Base-by-base conservation (phyloP, 2,797 vertebrate species). In the Lagodon rhomboides region DNA sequence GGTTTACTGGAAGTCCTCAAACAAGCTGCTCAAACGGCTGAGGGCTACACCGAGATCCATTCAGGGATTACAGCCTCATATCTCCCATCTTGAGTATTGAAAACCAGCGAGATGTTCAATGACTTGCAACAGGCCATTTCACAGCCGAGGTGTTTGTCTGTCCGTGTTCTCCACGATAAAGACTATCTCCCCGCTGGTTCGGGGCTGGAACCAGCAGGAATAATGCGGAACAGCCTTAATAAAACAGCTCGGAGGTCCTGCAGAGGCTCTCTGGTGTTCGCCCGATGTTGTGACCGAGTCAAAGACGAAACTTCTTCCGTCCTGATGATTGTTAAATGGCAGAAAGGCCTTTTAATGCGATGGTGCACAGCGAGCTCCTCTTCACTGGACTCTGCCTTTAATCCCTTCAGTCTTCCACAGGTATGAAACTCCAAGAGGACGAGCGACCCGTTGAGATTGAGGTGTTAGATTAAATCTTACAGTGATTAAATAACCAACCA, bases 1-100 rank as follows among this genome's bases (percentile, higher is more conserved):
- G 91, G 85, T 94, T 93, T 91, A 93, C 88, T 91, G 89, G 87
- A 92, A 93, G 94, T 94, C 92, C 93, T 94, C 89, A 91, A 95
- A 94, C 89, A 93, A 89, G 91, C 92, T 91, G 90, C 91, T 92
- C 84, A 84, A 85, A 91, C 85, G 88, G 91, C 93, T 85, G 83
- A 89, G 85, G 92, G 87, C 90, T 87, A 90, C 75, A 80, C 77
- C 46, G 51, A 91, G 90, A 94, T 93, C 88, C 86, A 90, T 90
- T 90, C 89, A 88, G 86, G 94, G 92, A 95, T 95, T 94, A 95
- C 91, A 84, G 81, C 80, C 91, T 92, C 88, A 79, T 94, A 93
- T 95, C 93, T 91, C 84, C 90, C 87, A 91, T 94, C 94, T 91
- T 77, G 53, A 76, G 82, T 87, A 93, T 87, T 91, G 89, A 91